These are phyloP conservation scores for Pogonophryne albipinna DNA, from an alignment of 2,797 vertebrate species.

Conservation along the genomic window DNA sequence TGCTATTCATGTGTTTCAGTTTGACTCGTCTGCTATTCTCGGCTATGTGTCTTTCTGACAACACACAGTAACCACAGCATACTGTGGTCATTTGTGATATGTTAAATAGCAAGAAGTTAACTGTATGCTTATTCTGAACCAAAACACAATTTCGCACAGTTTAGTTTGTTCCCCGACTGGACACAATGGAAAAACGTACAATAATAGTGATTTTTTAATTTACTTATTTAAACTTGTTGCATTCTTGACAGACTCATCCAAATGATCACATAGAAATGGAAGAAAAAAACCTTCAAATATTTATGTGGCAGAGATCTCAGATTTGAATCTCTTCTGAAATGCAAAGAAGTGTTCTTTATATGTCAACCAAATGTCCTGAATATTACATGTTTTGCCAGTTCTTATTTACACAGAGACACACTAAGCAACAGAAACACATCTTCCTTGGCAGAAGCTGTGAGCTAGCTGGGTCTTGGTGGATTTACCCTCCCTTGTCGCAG, in stretches of 20 bases:
- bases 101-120: background rate
- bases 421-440: constrained; percentile 13
- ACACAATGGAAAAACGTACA: no score
- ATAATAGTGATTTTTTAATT: no score
- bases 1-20: background rate
- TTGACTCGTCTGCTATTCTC: background rate
- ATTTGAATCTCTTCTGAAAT: constrained; percentile 5
- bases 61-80: background rate
- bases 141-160: constrained; percentile 1
- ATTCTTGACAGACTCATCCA: background rate
- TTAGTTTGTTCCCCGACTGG: constrained; percentile 9
- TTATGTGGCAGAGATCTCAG: background rate
- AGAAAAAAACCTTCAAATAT: background rate
- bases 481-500: constrained; percentile 41
- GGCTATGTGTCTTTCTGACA: background rate
- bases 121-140: constrained; percentile 2
- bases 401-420: constrained; percentile 4
- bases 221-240: background rate
- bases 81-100: background rate
- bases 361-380: constrained; percentile 1
- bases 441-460: constrained; percentile 29
- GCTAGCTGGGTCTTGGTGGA: constrained; percentile 32
- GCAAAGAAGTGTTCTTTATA: constrained; percentile 20
- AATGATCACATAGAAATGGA: background rate
- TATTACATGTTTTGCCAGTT: constrained; percentile 4